Evolutionary conservation across 2,888 invertebrate genomes (phyloP).

Genomic region (Phyto melanocephala): DNA sequence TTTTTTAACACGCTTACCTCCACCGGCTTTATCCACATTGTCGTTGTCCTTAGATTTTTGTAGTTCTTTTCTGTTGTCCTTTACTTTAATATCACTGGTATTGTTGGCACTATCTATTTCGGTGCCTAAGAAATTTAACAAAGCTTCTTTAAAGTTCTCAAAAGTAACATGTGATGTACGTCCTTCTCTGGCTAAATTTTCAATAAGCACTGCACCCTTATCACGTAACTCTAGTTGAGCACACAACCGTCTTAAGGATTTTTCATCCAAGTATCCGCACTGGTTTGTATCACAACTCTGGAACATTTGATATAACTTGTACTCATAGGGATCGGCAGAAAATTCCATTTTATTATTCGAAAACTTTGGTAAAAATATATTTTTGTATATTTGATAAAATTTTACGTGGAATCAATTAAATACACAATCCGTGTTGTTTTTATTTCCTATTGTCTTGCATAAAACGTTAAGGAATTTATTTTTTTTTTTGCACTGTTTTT

Average conservation of each 20-base stretch:
- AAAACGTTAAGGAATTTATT: constrained; percentile 9
- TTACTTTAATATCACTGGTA: constrained; percentile 27
- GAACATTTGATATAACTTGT: constrained; percentile 89
- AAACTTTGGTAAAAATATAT: not conserved
- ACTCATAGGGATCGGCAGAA: constrained; percentile 85
- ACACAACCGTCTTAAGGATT: constrained; percentile 85
- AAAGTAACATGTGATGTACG: constrained; percentile 82
- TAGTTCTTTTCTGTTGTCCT: constrained; percentile 33
- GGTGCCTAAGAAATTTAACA: constrained; percentile 85
- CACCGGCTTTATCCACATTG: constrained; percentile 19
- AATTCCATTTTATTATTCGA: constrained; percentile 63
- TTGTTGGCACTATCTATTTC: constrained; percentile 73
- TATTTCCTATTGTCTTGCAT: constrained; percentile 4
- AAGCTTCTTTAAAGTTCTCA: constrained; percentile 87
- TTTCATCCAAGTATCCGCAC: constrained; percentile 84
- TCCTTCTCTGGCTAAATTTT: constrained; percentile 80
- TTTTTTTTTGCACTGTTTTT: constrained; percentile 16
- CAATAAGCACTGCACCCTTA: constrained; percentile 82
- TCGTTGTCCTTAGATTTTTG: constrained; percentile 7
- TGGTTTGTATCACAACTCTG: constrained; percentile 87
- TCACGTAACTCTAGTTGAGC: constrained; percentile 88
- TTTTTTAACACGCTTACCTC: constrained; percentile 50
- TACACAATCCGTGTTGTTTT: constrained; percentile 21
- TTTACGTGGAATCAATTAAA: constrained; percentile 45
- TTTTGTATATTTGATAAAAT: constrained; percentile 4